These are phyloP conservation scores for Ptychoptera albimana DNA, from an alignment of 2,888 invertebrate genomes.

Conservation along the genomic window DNA sequence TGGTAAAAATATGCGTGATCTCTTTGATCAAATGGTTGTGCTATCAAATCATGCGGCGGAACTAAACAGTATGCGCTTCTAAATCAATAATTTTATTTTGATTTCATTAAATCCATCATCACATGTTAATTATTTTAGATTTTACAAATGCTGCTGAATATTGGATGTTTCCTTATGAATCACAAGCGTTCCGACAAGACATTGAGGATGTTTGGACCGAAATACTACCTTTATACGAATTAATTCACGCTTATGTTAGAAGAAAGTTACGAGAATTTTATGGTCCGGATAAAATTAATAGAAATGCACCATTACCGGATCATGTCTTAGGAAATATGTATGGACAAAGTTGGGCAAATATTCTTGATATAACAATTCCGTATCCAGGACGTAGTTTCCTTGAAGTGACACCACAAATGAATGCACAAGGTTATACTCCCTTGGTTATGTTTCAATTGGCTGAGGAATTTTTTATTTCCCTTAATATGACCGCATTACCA, in stretches of 20 bases:
- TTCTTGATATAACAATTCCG: constrained; percentile 64
- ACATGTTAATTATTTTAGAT: constrained; percentile 37
- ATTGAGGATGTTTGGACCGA: constrained; percentile 71
- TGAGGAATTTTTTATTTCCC: constrained; percentile 80
- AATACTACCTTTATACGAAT: constrained; percentile 71
- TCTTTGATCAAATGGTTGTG: constrained; percentile 64
- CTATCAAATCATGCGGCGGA: constrained; percentile 66
- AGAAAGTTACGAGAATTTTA: constrained; percentile 68
- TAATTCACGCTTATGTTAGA: constrained; percentile 78
- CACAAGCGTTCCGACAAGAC: constrained; percentile 56
- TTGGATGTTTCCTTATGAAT: constrained; percentile 80
- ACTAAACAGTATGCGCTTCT: constrained; percentile 52
- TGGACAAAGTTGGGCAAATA: constrained; percentile 75
- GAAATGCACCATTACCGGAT: constrained; percentile 68
- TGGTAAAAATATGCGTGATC: constrained; percentile 58
- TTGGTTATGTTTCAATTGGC: constrained; percentile 70
- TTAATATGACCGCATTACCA: constrained; percentile 76
- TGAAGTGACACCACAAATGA: constrained; percentile 73
- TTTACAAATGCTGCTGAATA: constrained; percentile 75
- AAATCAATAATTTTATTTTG: background rate
- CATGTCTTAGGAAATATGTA: constrained; percentile 84
- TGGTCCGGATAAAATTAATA: constrained; percentile 64
- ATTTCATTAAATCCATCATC: background rate
- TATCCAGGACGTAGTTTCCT: constrained; percentile 71
- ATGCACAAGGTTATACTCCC: constrained; percentile 71